Conservation (phyloP, 2,888 invertebrate species). For the Mythimna albipuncta region DNA sequence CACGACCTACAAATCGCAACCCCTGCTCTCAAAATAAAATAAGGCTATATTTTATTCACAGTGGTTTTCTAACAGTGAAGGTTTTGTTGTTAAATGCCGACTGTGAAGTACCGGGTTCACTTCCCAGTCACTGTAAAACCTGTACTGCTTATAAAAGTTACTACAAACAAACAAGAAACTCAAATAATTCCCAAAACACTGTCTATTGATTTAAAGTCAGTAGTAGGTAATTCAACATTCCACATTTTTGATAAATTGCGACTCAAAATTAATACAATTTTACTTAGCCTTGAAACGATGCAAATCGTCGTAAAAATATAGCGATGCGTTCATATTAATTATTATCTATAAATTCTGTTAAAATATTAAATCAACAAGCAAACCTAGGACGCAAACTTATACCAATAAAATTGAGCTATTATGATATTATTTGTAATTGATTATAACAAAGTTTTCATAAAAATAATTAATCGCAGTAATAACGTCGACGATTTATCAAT, state of each 20-base stretch:
- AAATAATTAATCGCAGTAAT: slow-evolving; percentile 10
- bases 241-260: background rate
- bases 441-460: slow-evolving; percentile 5
- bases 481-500: background rate
- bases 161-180: too few relatives aligned
- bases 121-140: background rate
- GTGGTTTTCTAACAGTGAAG: background rate
- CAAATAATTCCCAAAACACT: too few relatives aligned
- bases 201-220: too few relatives aligned
- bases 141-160: too few relatives aligned
- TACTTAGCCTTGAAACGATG: background rate
- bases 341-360: background rate
- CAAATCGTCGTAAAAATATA: background rate
- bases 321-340: background rate
- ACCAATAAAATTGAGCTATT: background rate
- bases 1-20: too few relatives aligned
- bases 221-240: background rate
- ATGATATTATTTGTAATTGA: background rate
- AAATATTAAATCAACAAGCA: slow-evolving; percentile 22
- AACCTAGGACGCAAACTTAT: slow-evolving; percentile 16
- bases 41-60: too few relatives aligned
- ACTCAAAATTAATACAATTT: background rate
- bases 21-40: too few relatives aligned
- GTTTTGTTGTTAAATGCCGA: background rate
- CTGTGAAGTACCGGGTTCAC: background rate